Evolutionary conservation across 2,888 invertebrate genomes (phyloP), one percentile per base, ranked within the genome.

Genomic region (Erebia ligea): DNA sequence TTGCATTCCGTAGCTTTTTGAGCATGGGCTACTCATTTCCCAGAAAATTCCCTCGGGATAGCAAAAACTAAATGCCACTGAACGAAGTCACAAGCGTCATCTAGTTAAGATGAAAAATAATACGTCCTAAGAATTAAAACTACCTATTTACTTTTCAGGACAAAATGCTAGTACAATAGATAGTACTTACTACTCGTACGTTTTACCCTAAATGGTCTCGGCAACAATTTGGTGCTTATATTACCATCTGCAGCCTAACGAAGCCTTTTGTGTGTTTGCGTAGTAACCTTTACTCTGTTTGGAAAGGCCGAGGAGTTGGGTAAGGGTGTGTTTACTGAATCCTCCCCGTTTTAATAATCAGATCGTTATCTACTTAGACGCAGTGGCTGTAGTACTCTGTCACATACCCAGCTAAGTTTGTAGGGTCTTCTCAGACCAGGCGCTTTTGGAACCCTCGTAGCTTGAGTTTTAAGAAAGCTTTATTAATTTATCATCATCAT

Each of bases 201-300:
- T 48, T 45, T 21, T 45, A 13, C 48, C 15, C 13, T 48, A 54
- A 42, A 62, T 19, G 21, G 48, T 48, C 45, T 62, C 19, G 13
- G 45, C 21, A 48, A 62, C 62, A 62, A 48, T 62, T 48, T 15
- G 48, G 19, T 48, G 19, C 45, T 62, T 62, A 21, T 21, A 48
- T 62, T 62, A 48, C 21, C 45, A 62, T 62, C 45, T 21, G 62
- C 48, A 45, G 48, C 5, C 13, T 62, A 62, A 62, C 48, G 42
- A 62, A 48, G 45, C 62, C 45, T 59, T 34, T 42, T 48, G 42
- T 62, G 48, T 61, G 61, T 62, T 62, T 45, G 25, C 15, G 10
- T 21, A 62, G 62, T 21, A 48, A 48, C 62, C 62, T 19, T 62
- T 62, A 48, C 62, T 48, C 15, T 62, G 62, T 62, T 62, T 62